Evolutionary conservation across 2,797 vertebrate species (phyloP), one percentile per base, ranked within the genome.

Genomic region (Etheostoma nigrum): DNA sequence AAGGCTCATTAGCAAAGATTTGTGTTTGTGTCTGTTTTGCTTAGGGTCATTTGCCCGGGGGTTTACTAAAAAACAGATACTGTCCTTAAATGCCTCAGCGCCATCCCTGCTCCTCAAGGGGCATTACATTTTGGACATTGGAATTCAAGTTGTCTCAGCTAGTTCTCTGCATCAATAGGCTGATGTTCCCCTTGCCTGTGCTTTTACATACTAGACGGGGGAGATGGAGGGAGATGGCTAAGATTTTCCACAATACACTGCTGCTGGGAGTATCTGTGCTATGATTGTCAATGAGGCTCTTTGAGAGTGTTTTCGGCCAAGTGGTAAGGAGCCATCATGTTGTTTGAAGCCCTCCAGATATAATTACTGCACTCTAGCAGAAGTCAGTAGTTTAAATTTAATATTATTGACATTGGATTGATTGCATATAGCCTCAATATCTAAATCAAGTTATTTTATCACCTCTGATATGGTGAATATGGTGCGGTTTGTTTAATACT

Each of bases 221-320:
- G 36, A 30, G 30, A 72, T 57, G 5, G 10, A 59, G 69, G 18
- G 59, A 76, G 69, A 55, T 62, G 30, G 51, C 21, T 27, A 40
- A 1, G 36, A 9, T 63, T 71, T 77, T 77, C 69, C 63, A 63
- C 51, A 48, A 53, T 33, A 57, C 47, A 23, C 68, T 72, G 48
- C 61, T 68, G 33, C 36, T 67, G 33, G 74, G 49, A 53, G 27
- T 30, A n/a, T 72, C 60, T 11, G 33, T 23, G 9, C 59, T 62
- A 14, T 76, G 70, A 78, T 79, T 83, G 67, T 79, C 67, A 85
- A 86, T 83, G 60, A 85, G 84, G 33, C 68, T 84, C 62, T 71
- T 40, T 40, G 58, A 65, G 30, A 36, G 64, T 64, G 48, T 58
- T 71, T 78, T 47, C 54, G 69, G 64, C 48, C 54, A 59, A 52